These are phyloP conservation scores for Larimichthys crocea DNA, from an alignment of 2,113 vertebrate genomes.

Conservation along the genomic window DNA sequence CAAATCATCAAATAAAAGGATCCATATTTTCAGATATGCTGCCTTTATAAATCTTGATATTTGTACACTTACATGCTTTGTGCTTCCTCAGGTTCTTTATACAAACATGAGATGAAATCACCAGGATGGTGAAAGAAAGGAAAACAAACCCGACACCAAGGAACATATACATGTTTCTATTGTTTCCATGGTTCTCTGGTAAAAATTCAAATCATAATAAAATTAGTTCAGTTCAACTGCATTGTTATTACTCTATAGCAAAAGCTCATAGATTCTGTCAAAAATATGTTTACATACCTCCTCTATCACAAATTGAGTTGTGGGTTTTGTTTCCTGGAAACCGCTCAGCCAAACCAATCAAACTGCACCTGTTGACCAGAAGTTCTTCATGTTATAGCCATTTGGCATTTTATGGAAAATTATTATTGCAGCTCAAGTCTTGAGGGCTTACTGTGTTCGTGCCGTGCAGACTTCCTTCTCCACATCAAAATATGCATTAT, in stretches of 20 bases:
- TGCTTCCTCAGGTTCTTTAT: slow-evolving; percentile 17
- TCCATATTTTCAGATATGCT: neutral
- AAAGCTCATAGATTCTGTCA: neutral
- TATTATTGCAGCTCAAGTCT: neutral
- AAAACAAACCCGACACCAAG: slow-evolving; percentile 46
- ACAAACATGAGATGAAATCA: slow-evolving; percentile 17
- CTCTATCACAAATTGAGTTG: slow-evolving; percentile 37
- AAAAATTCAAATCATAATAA: slow-evolving; percentile 15
- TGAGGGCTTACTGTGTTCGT: slow-evolving; percentile 49
- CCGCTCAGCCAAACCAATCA: neutral
- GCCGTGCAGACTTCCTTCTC: slow-evolving; percentile 39
- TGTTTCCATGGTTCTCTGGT: slow-evolving; percentile 1
- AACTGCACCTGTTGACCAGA: slow-evolving; percentile 50
- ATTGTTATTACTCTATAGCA: neutral
- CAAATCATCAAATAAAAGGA: too few relatives aligned
- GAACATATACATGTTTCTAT: neutral
- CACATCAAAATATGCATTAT: slow-evolving; percentile 39
- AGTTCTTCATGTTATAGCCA: neutral
- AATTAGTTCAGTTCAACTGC: neutral
- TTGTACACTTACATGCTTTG: slow-evolving; percentile 48
- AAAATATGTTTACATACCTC: slow-evolving; percentile 23
- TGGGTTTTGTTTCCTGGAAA: slow-evolving; percentile 67
- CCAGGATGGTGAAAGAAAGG: slow-evolving; percentile 41
- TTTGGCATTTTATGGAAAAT: neutral
- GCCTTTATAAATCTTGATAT: neutral